Base-by-base conservation (phyloP, 2,113 vertebrate species). In the Myiozetetes cayanensis region DNA sequence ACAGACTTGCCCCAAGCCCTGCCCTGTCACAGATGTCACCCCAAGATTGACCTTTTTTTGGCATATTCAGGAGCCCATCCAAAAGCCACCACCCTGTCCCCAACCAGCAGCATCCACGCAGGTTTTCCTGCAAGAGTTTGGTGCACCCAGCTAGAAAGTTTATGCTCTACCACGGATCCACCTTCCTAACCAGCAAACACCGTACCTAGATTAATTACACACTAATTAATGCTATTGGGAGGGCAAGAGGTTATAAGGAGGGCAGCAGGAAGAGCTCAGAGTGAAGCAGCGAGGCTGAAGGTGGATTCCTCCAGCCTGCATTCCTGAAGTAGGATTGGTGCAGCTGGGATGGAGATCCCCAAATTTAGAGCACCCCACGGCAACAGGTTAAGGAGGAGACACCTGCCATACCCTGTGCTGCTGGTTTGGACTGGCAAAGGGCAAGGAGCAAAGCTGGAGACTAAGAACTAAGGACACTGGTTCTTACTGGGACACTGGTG, bases 11-110 rank as follows among this genome's bases (percentile, higher is more conserved):
- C 17, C 44, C 77, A 67, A 70, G 46, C 22, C 27, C 35, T 62
- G 41, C 3, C 12, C 56, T 16, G 33, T 30, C 41, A 22, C 21
- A 27, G 23, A 13, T 2, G 1, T 49, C 68, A 53, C 35, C 31
- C 37, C 55, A 67, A 16, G 9, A 27, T 8, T 50, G 24, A 72
- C 15, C 30, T 39, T 35, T 43, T 33, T 27, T 31, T 47, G 2
- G 0, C 3, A 2, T 1, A 0, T 52, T n/a, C 31, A 12, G 37
- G 28, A 55, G 25, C 23, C 76, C 58, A 12, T 0, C 3, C 3
- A 11, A 27, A 79, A 62, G 37, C 18, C 43, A 37, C 24, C 6
- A 22, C 52, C 52, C 25, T 23, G 20, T 27, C 46, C 62, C 33
- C 62, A 73, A 0, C 23, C 53, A 58, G 52, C 61, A 78, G 50